Conservation (phyloP, 1,140 invertebrate genomes). For the Nasonia longicornis region DNA sequence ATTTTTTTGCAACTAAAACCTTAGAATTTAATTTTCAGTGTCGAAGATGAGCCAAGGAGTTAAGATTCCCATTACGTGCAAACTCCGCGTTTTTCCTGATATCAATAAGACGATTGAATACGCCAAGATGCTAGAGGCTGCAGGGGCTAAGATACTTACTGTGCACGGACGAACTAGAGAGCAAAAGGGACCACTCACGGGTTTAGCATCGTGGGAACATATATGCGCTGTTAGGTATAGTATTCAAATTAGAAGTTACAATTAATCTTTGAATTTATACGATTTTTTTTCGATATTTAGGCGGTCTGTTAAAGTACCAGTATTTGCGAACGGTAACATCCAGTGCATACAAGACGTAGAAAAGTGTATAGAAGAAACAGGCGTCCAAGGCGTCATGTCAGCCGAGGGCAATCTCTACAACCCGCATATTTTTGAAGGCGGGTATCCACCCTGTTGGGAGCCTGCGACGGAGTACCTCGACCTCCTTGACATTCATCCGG, state of each 20-base stretch:
- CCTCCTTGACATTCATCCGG: constrained; percentile 85
- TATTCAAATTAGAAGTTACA: background rate
- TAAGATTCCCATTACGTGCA: constrained; percentile 92
- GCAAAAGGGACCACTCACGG: constrained; percentile 95
- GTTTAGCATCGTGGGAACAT: constrained; percentile 93
- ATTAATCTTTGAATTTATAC: too few species aligned
- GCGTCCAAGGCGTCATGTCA: constrained; percentile 90
- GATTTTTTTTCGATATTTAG: constrained; percentile 65
- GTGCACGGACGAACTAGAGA: constrained; percentile 97
- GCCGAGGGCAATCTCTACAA: constrained; percentile 97
- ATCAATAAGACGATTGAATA: constrained; percentile 91
- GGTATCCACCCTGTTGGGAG: constrained; percentile 86
- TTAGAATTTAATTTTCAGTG: constrained; percentile 51
- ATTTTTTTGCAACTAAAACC: background rate
- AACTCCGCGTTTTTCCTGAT: constrained; percentile 92
- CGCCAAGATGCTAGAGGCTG: constrained; percentile 93
- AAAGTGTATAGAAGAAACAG: constrained; percentile 87
- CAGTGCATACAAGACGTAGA: constrained; percentile 90
- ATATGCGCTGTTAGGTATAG: constrained; percentile 89
- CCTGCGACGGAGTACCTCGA: constrained; percentile 92
- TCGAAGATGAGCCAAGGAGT: constrained; percentile 73
- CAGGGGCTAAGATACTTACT: constrained; percentile 92
- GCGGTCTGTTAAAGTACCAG: constrained; percentile 88
- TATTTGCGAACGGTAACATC: constrained; percentile 98
- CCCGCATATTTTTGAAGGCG: constrained; percentile 87